Evolutionary conservation across 2,888 invertebrate species (phyloP).

Genomic region (Tetropium fuscum): DNA sequence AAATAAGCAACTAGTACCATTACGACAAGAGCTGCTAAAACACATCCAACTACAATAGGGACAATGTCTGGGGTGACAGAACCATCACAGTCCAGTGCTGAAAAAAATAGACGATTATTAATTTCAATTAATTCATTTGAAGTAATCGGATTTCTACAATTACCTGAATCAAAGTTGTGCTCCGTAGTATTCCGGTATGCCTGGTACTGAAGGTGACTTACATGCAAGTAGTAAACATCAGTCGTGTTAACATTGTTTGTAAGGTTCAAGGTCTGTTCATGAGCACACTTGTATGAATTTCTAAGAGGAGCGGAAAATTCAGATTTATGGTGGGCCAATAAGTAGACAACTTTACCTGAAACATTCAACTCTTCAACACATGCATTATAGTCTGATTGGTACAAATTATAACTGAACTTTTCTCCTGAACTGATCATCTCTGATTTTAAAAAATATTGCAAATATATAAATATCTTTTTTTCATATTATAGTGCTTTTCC

Average conservation of each 20-base stretch:
- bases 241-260: conserved; percentile 58
- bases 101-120: conserved; percentile 43
- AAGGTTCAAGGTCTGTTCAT: conserved; percentile 71
- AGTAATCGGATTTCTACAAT: conserved; percentile 5
- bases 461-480: too few species aligned
- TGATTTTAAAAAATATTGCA: too few species aligned
- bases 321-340: conserved; percentile 62
- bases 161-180: conserved; percentile 74
- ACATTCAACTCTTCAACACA: too few species aligned
- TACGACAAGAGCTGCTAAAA: conserved; percentile 88
- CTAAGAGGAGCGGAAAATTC: conserved; percentile 73
- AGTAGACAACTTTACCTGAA: conserved; percentile 18
- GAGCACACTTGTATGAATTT: conserved; percentile 81
- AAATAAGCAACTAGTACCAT: conserved; percentile 94
- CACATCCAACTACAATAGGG: conserved; percentile 97
- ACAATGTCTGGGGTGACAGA: conserved; percentile 87
- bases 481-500: too few species aligned
- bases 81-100: conserved; percentile 80
- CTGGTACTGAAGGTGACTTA: conserved; percentile 78
- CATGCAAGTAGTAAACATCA: conserved; percentile 67
- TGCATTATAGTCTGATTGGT: too few species aligned
- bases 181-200: conserved; percentile 74
- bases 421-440: too few species aligned
- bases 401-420: too few species aligned
- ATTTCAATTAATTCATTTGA: conserved; percentile 2